phyloP scores from a whole-genome alignment of 2,888 invertebrate species.

The Sminthurides aquaticus region DNA sequence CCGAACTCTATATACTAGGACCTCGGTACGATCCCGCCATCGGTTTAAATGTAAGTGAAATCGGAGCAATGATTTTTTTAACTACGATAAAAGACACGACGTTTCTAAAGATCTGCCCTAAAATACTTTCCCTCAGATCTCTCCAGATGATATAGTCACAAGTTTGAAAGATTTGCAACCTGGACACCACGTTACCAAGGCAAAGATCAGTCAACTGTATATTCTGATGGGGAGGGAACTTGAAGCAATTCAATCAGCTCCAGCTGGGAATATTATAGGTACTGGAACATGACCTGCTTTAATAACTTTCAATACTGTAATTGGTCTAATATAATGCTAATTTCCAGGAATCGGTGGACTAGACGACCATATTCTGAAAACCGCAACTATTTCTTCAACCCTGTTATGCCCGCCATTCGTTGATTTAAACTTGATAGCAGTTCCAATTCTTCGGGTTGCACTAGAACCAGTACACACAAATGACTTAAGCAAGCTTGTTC shows the following conservation, averaged over 20 bases:
- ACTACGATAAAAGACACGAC: too few species aligned
- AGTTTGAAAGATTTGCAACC: slow-evolving; percentile 57
- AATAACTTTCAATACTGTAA: too few species aligned
- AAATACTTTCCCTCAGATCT: too few species aligned
- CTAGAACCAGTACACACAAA: slow-evolving; percentile 75
- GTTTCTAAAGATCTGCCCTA: too few species aligned
- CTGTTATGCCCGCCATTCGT: slow-evolving; percentile 79
- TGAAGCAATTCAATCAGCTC: slow-evolving; percentile 66
- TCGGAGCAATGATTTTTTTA: too few species aligned
- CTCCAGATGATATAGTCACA: too few species aligned
- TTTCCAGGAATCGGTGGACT: slow-evolving; percentile 69
- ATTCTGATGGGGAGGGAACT: slow-evolving; percentile 89
- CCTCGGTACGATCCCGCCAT: slow-evolving; percentile 75
- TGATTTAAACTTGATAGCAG: slow-evolving; percentile 65
- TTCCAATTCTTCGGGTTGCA: slow-evolving; percentile 88
- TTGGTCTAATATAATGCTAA: not conserved
- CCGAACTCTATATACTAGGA: slow-evolving; percentile 71
- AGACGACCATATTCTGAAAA: slow-evolving; percentile 75
- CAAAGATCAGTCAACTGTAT: slow-evolving; percentile 67
- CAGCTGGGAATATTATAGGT: slow-evolving; percentile 86
- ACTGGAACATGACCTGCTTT: too few species aligned
- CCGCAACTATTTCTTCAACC: slow-evolving; percentile 77
- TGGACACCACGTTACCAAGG: slow-evolving; percentile 60
- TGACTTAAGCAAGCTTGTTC: slow-evolving; percentile 59
- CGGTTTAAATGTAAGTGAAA: not conserved